Conservation (phyloP, 2,888 invertebrate species). For the Tridacna crocea region DNA sequence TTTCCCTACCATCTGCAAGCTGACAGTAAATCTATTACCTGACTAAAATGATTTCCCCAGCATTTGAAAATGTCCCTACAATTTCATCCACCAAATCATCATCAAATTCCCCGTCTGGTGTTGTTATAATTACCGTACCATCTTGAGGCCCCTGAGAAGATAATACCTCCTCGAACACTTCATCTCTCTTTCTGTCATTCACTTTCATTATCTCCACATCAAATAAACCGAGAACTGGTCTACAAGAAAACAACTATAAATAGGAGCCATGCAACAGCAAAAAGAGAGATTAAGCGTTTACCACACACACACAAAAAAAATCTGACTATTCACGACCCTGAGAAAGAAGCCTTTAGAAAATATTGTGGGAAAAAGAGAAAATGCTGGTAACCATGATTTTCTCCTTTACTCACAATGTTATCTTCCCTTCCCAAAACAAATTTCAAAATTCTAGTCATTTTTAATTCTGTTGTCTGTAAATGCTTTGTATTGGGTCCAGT, state of each 20-base stretch:
- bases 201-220: slow-evolving; percentile 94
- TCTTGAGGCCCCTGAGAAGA: slow-evolving; percentile 94
- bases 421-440: no score
- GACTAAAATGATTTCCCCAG: slow-evolving; percentile 95
- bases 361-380: neutral
- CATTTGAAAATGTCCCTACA: slow-evolving; percentile 90
- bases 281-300: no score
- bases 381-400: neutral
- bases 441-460: no score
- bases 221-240: slow-evolving; percentile 96
- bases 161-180: slow-evolving; percentile 90
- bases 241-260: slow-evolving; percentile 59
- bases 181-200: slow-evolving; percentile 90
- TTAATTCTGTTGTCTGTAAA: no score
- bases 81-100: slow-evolving; percentile 92
- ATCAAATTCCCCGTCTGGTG: slow-evolving; percentile 88
- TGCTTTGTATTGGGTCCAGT: neutral
- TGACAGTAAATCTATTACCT: slow-evolving; percentile 84
- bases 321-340: neutral
- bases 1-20: no score
- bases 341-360: neutral
- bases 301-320: no score
- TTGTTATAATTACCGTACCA: slow-evolving; percentile 93
- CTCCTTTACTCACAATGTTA: no score
- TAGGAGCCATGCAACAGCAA: no score